Evolutionary conservation across 1,140 invertebrate species (phyloP).

Genomic region (Pseudoatta argentina): DNA sequence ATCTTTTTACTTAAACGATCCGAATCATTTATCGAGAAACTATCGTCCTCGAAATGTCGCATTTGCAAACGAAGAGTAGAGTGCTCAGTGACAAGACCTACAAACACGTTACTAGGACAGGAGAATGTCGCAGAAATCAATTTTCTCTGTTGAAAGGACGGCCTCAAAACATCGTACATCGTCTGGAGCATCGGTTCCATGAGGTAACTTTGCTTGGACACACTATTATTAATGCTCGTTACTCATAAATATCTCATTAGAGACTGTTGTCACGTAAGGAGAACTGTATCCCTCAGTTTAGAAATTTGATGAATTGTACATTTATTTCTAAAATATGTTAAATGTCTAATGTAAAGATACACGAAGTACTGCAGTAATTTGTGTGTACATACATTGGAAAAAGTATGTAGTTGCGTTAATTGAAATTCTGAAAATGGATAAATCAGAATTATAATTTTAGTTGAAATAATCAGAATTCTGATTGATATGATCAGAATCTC

Average conservation of each 20-base stretch:
- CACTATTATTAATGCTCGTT: too few relatives aligned
- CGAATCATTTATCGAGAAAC: neutral
- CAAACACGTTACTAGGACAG: constrained; percentile 74
- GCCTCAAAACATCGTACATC: constrained; percentile 79
- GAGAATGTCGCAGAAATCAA: constrained; percentile 79
- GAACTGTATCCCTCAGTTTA: neutral
- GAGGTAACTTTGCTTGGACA: constrained; percentile 79
- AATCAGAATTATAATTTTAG: too few relatives aligned
- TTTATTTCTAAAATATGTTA: constrained; percentile 3
- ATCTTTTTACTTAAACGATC: neutral
- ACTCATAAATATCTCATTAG: neutral
- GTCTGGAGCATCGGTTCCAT: constrained; percentile 81
- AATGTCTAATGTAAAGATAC: neutral
- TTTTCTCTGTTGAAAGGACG: constrained; percentile 80
- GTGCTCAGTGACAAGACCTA: constrained; percentile 71
- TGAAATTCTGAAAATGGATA: too few relatives aligned
- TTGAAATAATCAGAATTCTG: too few relatives aligned
- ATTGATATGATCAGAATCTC: too few relatives aligned
- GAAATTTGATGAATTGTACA: neutral
- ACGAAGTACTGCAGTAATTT: constrained; percentile 1
- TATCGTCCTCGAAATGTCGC: constrained; percentile 73
- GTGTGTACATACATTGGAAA: too few relatives aligned
- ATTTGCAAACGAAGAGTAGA: constrained; percentile 68
- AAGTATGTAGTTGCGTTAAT: too few relatives aligned
- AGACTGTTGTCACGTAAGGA: neutral